These are phyloP conservation scores for Lethocerus indicus DNA, from an alignment of 1,140 invertebrate genomes.

Conservation along the genomic window DNA sequence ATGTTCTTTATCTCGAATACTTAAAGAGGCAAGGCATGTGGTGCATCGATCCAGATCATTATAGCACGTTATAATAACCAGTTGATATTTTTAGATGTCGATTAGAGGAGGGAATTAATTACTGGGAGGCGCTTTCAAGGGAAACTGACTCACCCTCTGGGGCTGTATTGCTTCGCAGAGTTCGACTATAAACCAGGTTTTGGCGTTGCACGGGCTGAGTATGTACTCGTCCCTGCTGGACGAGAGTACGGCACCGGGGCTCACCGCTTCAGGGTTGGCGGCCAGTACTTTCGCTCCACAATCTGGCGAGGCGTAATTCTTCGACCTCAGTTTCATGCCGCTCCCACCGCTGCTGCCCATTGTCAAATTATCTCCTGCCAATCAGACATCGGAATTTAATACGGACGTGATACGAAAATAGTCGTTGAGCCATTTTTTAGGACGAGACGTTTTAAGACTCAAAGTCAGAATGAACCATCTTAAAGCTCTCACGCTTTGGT, in stretches of 20 bases:
- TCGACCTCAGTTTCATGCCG: constrained; percentile 46
- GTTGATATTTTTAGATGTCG: too few species aligned
- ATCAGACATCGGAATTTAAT: background rate
- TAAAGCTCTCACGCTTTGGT: too few species aligned
- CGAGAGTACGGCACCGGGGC: constrained; percentile 67
- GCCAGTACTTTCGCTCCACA: constrained; percentile 94
- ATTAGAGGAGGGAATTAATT: too few species aligned
- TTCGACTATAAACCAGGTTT: constrained; percentile 93
- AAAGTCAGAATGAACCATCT: too few species aligned
- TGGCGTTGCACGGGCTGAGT: constrained; percentile 79
- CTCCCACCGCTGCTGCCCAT: constrained; percentile 19
- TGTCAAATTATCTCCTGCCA: constrained; percentile 15
- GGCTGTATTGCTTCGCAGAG: constrained; percentile 94
- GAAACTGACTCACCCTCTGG: constrained; percentile 46
- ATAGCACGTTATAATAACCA: too few species aligned
- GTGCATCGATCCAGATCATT: too few species aligned
- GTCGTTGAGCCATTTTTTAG: too few species aligned
- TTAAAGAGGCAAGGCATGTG: too few species aligned
- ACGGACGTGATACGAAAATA: too few species aligned
- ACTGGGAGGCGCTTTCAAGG: too few species aligned
- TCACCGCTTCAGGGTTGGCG: constrained; percentile 78
- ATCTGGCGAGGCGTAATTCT: constrained; percentile 88
- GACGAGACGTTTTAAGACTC: too few species aligned
- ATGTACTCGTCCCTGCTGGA: constrained; percentile 91
- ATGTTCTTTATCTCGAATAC: too few species aligned